Evolutionary conservation across 1,140 invertebrate species (phyloP).

Genomic region (Lysiphlebus fabarum): DNA sequence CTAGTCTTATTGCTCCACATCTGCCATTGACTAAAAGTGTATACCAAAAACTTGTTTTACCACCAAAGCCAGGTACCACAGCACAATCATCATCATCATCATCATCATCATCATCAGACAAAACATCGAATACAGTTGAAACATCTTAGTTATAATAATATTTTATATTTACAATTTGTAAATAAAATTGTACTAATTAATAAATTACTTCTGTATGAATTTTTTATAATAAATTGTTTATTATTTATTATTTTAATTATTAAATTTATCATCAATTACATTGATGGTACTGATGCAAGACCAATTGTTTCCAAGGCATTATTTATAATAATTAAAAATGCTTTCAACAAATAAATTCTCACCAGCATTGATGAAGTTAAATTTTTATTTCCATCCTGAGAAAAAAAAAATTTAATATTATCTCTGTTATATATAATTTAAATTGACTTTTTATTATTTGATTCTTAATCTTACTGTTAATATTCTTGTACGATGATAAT

Average conservation of each 20-base stretch:
- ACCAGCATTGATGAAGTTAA: constrained; percentile 64
- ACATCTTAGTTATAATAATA: too few relatives aligned
- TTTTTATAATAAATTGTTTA: too few relatives aligned
- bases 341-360: constrained; percentile 64
- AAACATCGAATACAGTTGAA: background rate
- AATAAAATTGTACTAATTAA: too few relatives aligned
- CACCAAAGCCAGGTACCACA: constrained; percentile 23
- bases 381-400: constrained; percentile 62
- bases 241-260: constrained; percentile 7
- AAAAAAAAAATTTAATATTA: constrained; percentile 28
- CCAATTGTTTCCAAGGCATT: constrained; percentile 61
- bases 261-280: constrained; percentile 51
- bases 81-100: background rate
- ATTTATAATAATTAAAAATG: constrained; percentile 62
- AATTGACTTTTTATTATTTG: constrained; percentile 20
- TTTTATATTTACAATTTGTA: too few relatives aligned
- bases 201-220: too few relatives aligned
- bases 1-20: constrained; percentile 58
- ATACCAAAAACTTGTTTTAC: constrained; percentile 52
- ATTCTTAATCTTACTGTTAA: constrained; percentile 60
- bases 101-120: background rate
- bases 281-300: constrained; percentile 63
- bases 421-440: background rate
- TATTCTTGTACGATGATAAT: constrained; percentile 67
- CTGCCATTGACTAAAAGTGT: constrained; percentile 51